Evolutionary conservation across 2,113 vertebrate genomes (phyloP), one percentile per base, ranked within the genome.

Genomic region (Eretmochelys imbricata): DNA sequence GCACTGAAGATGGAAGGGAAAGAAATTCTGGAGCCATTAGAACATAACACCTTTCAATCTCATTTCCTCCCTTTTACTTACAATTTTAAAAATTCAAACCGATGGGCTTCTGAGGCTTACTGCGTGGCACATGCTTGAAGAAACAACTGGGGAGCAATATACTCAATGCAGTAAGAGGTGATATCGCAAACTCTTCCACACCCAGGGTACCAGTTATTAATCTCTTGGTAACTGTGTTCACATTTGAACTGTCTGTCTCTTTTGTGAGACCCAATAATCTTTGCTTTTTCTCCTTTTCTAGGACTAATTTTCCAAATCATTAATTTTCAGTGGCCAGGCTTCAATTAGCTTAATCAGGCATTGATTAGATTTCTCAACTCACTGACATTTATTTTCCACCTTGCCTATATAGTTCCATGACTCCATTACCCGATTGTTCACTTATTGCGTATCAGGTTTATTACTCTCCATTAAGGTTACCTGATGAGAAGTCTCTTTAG

Each of bases 291-390:
- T 95, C 48, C 90, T 90, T 89, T 96, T 96, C 93, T 95, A 95
- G 94, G 92, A 97, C 93, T 93, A 97, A 97, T 97, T 97, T 98
- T 98, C 96, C n/a, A 12, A 96, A 97, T 97, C 97, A 97, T 98
- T 98, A 97, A 97, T 97, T 98, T 97, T 97, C 97, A 98, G 91
- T 96, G 96, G 96, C 93, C 93, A 96, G 91, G 94, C 96, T 98
- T 97, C 97, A 97, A 97, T 97, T 97, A 98, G 96, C 96, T 96
- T 98, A 98, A 98, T 96, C 96, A 97, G 93, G 95, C 96, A 97
- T 96, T 97, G 97, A 97, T 98, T 97, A 97, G 96, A 97, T 97
- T 97, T 96, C 93, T 97, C 96, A 94, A 93, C 91, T 97, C 92
- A 84, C 93, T 96, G 89, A 94, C 96, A 96, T 97, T 97, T 97